Conservation (phyloP, 2,888 invertebrate species). For the Seira musarum region DNA sequence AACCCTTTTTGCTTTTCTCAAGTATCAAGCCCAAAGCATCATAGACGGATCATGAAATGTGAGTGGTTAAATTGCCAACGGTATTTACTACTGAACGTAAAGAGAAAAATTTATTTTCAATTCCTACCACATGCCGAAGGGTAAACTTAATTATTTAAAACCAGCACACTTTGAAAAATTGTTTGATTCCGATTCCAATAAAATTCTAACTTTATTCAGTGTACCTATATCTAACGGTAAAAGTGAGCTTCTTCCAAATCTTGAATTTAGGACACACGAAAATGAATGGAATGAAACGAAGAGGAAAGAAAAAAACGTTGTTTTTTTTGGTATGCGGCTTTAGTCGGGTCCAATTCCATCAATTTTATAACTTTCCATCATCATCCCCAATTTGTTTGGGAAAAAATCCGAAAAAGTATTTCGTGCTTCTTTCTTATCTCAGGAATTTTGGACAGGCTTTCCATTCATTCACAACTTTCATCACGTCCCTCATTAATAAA, state of each 20-base stretch:
- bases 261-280: too few relatives aligned
- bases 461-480: conserved; percentile 55
- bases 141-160: background rate
- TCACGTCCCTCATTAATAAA: conserved; percentile 54
- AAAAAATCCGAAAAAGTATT: conserved; percentile 32
- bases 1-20: too few relatives aligned
- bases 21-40: too few relatives aligned
- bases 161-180: background rate
- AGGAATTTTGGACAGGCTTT: background rate
- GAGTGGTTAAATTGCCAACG: too few relatives aligned
- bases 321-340: background rate
- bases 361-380: conserved; percentile 39
- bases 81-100: too few relatives aligned
- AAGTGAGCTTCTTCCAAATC: too few relatives aligned
- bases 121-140: background rate
- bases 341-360: background rate
- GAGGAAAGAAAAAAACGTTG: background rate
- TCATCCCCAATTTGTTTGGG: conserved; percentile 36
- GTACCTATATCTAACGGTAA: too few relatives aligned
- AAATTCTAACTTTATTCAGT: too few relatives aligned
- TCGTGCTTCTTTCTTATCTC: conserved; percentile 16
- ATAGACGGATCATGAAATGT: too few relatives aligned
- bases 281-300: conserved; percentile 9
- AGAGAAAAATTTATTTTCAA: background rate
- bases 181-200: too few relatives aligned